Conservation (phyloP, 2,797 vertebrate genomes). For the Smutsia temminckii region DNA sequence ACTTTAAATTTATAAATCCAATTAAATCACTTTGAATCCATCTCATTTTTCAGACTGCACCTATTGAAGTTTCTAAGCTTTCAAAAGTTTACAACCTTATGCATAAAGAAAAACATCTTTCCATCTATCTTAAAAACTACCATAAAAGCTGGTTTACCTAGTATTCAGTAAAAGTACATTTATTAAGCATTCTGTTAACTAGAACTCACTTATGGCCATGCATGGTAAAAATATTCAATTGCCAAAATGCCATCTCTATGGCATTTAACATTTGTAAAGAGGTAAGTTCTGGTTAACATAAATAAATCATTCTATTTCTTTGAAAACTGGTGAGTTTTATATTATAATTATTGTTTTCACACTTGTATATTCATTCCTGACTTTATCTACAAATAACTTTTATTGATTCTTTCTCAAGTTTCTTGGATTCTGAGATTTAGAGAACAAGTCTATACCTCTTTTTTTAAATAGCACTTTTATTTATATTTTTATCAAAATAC, state of each 20-base stretch:
- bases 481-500: no score
- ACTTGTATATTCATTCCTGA: not conserved
- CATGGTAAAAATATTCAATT: not conserved
- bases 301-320: slow-evolving; percentile 13
- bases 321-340: not conserved
- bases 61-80: not conserved
- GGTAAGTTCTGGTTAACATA: not conserved
- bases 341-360: not conserved
- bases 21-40: not conserved
- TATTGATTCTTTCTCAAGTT: not conserved
- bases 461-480: no score
- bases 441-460: not conserved
- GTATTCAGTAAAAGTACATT: not conserved
- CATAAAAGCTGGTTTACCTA: not conserved
- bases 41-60: not conserved
- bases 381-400: not conserved
- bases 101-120: not conserved
- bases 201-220: not conserved
- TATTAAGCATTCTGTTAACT: not conserved
- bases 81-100: not conserved
- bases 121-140: not conserved
- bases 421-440: not conserved
- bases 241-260: not conserved
- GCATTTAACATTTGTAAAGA: not conserved
- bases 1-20: not conserved